Evolutionary conservation across 2,797 vertebrate species (phyloP).

Genomic region (Heteromormyrus szaboi): DNA sequence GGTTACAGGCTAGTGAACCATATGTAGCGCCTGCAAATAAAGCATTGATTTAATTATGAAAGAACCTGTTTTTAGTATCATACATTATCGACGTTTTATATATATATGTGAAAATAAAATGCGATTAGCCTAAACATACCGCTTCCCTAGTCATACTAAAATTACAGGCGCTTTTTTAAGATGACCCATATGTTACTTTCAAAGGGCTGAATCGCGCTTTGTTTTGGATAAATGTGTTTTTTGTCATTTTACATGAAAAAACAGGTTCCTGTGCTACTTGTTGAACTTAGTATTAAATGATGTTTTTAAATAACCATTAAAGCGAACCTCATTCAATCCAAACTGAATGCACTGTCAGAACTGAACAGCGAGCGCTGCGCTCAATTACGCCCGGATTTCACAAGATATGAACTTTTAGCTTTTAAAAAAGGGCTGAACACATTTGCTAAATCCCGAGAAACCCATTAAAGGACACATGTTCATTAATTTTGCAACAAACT

Average conservation of each 20-base stretch:
- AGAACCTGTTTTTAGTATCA: neutral
- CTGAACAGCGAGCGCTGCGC: neutral
- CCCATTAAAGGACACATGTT: neutral
- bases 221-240: neutral
- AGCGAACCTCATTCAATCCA: neutral
- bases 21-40: neutral
- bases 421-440: neutral
- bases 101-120: neutral
- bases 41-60: neutral
- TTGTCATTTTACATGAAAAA: neutral
- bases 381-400: neutral
- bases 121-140: neutral
- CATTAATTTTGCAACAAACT: conserved; percentile 1
- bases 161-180: neutral
- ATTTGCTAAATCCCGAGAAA: neutral
- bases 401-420: neutral
- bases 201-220: neutral
- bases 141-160: neutral
- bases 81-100: neutral
- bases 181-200: neutral
- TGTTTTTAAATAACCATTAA: neutral
- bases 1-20: neutral
- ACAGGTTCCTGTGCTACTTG: neutral
- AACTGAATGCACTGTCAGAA: neutral
- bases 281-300: neutral